Conservation (phyloP, 1,140 invertebrate species). For the Adoxophyes honmai region DNA sequence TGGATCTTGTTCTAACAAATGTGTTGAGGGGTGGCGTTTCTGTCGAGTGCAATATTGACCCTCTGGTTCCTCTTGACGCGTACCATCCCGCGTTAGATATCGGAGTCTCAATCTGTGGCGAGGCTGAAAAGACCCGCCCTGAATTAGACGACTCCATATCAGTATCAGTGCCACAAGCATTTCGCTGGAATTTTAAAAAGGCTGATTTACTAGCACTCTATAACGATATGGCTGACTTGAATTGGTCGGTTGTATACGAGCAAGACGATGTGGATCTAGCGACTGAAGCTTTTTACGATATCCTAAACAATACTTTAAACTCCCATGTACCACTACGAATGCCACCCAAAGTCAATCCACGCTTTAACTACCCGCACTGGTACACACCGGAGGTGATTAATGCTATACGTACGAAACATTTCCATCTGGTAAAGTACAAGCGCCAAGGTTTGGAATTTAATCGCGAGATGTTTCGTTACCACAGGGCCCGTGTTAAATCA, state of each 20-base stretch:
- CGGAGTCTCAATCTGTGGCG: neutral
- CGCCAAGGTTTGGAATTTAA: neutral
- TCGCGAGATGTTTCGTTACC: slow-evolving; percentile 24
- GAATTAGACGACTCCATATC: neutral
- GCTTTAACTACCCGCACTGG: neutral
- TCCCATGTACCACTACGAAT: neutral
- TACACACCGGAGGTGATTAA: neutral
- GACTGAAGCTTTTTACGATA: neutral
- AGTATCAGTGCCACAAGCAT: neutral
- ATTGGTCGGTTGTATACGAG: neutral
- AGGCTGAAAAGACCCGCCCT: neutral
- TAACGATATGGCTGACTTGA: neutral
- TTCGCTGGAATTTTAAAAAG: neutral
- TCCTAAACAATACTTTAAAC: neutral
- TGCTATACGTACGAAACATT: neutral
- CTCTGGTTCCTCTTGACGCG: neutral
- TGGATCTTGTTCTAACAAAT: neutral
- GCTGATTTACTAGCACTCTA: neutral
- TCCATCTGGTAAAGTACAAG: neutral
- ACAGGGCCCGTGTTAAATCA: slow-evolving; percentile 56
- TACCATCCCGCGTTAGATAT: neutral
- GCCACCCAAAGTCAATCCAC: neutral
- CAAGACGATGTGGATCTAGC: neutral
- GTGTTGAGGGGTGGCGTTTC: neutral
- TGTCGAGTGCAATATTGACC: neutral